Conservation (phyloP, 2,888 invertebrate species). For the Amphiduros pacificus region DNA sequence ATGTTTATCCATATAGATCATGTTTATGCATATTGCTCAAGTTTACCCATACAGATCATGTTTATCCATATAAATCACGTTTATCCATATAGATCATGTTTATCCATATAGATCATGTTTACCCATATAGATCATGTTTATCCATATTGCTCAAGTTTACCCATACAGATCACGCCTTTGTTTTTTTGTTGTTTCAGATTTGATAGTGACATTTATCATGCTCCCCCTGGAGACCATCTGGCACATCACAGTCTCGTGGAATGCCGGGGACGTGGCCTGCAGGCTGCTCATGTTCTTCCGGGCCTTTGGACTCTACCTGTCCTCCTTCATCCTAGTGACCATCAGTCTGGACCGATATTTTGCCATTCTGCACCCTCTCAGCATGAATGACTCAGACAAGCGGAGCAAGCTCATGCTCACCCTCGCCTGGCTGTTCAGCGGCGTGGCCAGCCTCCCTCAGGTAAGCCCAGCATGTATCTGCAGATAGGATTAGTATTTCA, state of each 20-base stretch:
- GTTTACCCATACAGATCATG: too few species aligned
- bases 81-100: too few species aligned
- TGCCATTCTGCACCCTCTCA: conserved; percentile 74
- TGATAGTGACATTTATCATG: conserved; percentile 78
- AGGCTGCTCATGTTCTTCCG: conserved; percentile 73
- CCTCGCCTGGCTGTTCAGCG: conserved; percentile 71
- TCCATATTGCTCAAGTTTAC: too few species aligned
- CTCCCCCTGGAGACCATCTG: conserved; percentile 72
- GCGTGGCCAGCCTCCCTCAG: conserved; percentile 72
- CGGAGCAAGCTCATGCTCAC: conserved; percentile 73
- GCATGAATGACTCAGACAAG: conserved; percentile 69
- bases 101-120: too few species aligned
- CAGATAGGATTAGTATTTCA: not conserved
- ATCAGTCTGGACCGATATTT: conserved; percentile 78
- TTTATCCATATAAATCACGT: too few species aligned
- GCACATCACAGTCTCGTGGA: conserved; percentile 75
- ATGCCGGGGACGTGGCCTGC: conserved; percentile 75
- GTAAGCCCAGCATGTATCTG: too few species aligned
- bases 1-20: too few species aligned
- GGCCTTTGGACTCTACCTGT: conserved; percentile 76
- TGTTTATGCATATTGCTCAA: too few species aligned
- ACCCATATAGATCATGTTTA: too few species aligned
- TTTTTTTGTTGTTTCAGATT: too few species aligned
- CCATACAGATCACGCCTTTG: conserved; percentile 74
- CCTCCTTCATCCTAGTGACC: conserved; percentile 74